A percentile compares a stretch with the other conserved stretches of the same genome.
Conservation (phyloP, 2,113 vertebrate genomes). For the Nesogale talazaci region DNA sequence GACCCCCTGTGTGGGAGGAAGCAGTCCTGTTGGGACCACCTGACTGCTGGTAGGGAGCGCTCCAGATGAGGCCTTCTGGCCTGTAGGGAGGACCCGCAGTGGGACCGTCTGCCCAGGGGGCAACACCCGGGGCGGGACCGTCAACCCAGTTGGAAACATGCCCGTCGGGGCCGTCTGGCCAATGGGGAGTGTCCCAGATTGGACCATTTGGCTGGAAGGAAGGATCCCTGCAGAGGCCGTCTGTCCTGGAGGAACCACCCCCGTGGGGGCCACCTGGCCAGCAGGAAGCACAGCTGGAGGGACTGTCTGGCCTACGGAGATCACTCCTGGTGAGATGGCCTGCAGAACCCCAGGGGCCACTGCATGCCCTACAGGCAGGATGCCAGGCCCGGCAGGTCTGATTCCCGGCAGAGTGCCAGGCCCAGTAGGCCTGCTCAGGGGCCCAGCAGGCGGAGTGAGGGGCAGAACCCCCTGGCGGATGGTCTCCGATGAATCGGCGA, state of each 20-base stretch:
- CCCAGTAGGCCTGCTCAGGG: conserved; percentile 74
- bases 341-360: conserved; percentile 77
- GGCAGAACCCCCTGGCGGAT: conserved; percentile 82
- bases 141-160: conserved; percentile 83
- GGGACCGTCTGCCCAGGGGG: conserved; percentile 87
- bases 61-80: conserved; percentile 71
- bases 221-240: conserved; percentile 82
- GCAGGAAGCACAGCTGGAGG: conserved; percentile 83
- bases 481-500: conserved; percentile 81
- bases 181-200: conserved; percentile 85
- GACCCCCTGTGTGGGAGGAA: conserved; percentile 73
- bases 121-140: conserved; percentile 85
- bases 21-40: conserved; percentile 76
- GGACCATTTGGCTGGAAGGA: conserved; percentile 85
- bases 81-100: conserved; percentile 84
- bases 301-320: conserved; percentile 81
- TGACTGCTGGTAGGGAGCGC: conserved; percentile 82
- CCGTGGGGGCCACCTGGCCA: conserved; percentile 81
- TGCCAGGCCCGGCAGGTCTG: conserved; percentile 79
- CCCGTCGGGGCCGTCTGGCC: conserved; percentile 85
- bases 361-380: conserved; percentile 78
- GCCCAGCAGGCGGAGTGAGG: conserved; percentile 81
- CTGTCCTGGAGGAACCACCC: conserved; percentile 78
- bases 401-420: conserved; percentile 79
- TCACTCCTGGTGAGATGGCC: conserved; percentile 68